These are phyloP conservation scores for Muntiacus reevesi DNA, from an alignment of 2,113 vertebrate genomes.

Conservation along the genomic window DNA sequence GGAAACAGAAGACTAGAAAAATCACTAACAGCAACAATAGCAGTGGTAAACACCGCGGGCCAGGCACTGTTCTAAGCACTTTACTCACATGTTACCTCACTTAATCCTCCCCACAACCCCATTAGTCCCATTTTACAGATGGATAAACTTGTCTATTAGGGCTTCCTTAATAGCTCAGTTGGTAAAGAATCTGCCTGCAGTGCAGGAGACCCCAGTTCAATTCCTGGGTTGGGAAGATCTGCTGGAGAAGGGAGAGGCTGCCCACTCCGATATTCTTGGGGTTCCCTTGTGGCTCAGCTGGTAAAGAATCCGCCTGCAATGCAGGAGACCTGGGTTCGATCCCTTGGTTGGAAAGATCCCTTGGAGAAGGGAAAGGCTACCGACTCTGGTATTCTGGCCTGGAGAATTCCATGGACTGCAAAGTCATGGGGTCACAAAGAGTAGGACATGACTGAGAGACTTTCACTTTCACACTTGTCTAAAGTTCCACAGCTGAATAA, in stretches of 20 bases:
- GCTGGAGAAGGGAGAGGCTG: background rate
- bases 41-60: fast-evolving
- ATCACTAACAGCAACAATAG: background rate
- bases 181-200: background rate
- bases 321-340: fast-evolving
- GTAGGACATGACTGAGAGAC: background rate
- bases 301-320: background rate
- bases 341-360: background rate
- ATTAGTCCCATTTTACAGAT: background rate
- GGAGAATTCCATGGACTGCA: background rate
- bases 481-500: background rate
- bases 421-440: background rate
- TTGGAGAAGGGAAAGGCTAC: background rate
- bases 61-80: background rate
- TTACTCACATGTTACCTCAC: background rate
- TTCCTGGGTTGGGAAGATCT: background rate
- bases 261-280: background rate
- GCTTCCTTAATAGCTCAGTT: background rate
- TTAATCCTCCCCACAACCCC: background rate
- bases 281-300: background rate
- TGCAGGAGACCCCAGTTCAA: background rate
- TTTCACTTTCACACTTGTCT: background rate
- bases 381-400: background rate
- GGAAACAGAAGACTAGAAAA: background rate
- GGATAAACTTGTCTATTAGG: background rate